phyloP scores from a whole-genome alignment of 2,113 vertebrate genomes.

The Prochilodus magdalenae region DNA sequence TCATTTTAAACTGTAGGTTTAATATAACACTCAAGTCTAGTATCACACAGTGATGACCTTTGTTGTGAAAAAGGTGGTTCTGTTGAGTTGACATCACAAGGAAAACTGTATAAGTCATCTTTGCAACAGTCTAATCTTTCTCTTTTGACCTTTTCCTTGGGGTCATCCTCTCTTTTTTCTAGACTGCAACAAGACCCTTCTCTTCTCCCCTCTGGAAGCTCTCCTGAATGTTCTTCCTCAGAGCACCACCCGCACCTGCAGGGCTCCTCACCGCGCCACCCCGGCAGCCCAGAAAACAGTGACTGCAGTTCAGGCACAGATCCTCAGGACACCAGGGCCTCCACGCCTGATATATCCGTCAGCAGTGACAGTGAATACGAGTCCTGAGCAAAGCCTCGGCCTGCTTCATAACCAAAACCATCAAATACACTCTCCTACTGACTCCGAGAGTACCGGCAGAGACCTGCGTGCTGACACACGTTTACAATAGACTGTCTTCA shows the following conservation, averaged over 20 bases:
- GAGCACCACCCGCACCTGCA: constrained; percentile 66
- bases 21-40: too few relatives aligned
- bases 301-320: constrained; percentile 74
- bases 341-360: constrained; percentile 77
- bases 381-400: constrained; percentile 64
- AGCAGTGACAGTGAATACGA: constrained; percentile 83
- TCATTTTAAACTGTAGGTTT: too few relatives aligned
- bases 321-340: constrained; percentile 63
- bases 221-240: constrained; percentile 64
- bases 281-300: constrained; percentile 74
- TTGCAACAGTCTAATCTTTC: background rate
- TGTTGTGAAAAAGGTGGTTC: too few relatives aligned
- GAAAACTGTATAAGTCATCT: too few relatives aligned
- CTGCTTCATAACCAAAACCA: background rate
- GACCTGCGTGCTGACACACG: background rate
- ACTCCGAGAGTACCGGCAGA: background rate
- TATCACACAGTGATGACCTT: too few relatives aligned
- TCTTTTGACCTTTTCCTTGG: background rate
- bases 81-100: too few relatives aligned
- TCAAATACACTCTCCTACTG: background rate
- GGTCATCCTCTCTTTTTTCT: background rate
- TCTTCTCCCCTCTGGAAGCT: constrained; percentile 66
- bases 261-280: constrained; percentile 61
- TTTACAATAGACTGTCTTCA: background rate
- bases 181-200: constrained; percentile 78